Evolutionary conservation across 2,888 invertebrate species (phyloP), one percentile per base, ranked within the genome.

Genomic region (Urechis unicinctus): DNA sequence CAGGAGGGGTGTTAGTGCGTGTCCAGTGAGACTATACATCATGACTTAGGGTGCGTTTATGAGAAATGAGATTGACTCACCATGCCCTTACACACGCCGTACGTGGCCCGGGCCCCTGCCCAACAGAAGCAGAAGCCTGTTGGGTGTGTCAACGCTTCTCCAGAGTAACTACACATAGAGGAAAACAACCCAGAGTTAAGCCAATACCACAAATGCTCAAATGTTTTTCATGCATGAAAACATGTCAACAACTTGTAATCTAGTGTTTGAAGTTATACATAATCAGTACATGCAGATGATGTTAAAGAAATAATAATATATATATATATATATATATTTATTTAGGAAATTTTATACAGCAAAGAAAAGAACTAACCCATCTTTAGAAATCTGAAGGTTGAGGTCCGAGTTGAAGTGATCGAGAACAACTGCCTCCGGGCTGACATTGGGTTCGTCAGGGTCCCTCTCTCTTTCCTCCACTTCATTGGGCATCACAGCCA

Each of bases 51-150:
- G n/a, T n/a, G n/a, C n/a, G n/a, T n/a, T n/a, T n/a, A n/a, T n/a
- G n/a, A n/a, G n/a, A n/a, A n/a, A n/a, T n/a, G n/a, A n/a, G n/a
- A n/a, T 13, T n/a, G n/a, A 67, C 85, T 88, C 30, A 93, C 85
- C 76, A 89, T 88, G 25, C 92, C 93, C 24, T 79, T 76, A 24
- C 80, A 82, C 46, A 88, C 86, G 17, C 95, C 97, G 74, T 89
- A 89, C 41, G 91, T 86, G 30, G 90, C 88, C 55, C 94, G 82
- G 0, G 86, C 87, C 50, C 96, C 96, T 52, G 94, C 91, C 94
- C 96, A 97, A 68, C 93, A 88, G 78, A 91, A 86, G 3, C 88
- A 88, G 75, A 95, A 92, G 2, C 89, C 92, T 25, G 69, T 58
- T n/a, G 91, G 91, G 17, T 88, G 86, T 50, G 85, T 85, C 73